Percentiles rank a stretch among this genome's conserved stretches.
These are phyloP conservation scores for Lagopus leucura DNA, from an alignment of 2,113 vertebrate genomes.

Conservation along the genomic window DNA sequence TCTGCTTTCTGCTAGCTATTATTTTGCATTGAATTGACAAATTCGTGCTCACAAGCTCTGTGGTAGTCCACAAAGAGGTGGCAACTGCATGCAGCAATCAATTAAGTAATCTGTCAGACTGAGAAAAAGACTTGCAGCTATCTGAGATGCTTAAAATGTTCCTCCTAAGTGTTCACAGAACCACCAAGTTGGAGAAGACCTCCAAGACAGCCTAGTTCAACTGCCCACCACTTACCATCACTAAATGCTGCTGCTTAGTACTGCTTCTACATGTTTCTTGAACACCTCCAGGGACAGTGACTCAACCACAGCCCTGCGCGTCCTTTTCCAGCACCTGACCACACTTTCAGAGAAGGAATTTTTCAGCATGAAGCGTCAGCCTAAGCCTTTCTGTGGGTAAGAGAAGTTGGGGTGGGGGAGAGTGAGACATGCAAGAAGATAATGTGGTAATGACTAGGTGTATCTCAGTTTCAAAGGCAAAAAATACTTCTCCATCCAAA, in stretches of 20 bases:
- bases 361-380: neutral
- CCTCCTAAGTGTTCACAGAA: neutral
- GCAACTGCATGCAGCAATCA: neutral
- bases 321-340: too few species aligned
- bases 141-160: neutral
- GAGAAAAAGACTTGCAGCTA: neutral
- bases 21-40: neutral
- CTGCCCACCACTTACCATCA: too few species aligned
- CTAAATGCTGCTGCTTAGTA: too few species aligned
- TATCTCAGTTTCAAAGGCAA: neutral
- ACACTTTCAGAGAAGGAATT: too few species aligned
- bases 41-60: neutral
- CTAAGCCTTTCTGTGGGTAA: neutral
- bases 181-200: too few species aligned
- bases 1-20: neutral
- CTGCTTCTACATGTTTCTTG: too few species aligned
- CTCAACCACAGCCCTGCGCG: too few species aligned
- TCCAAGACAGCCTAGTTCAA: too few species aligned
- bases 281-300: too few species aligned
- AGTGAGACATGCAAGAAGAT: neutral
- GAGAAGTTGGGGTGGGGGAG: neutral
- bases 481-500: neutral
- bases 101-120: neutral
- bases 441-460: neutral
- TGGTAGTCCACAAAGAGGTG: neutral